phyloP scores from a whole-genome alignment of 2,113 vertebrate genomes.

The Phyllostomus hastatus region DNA sequence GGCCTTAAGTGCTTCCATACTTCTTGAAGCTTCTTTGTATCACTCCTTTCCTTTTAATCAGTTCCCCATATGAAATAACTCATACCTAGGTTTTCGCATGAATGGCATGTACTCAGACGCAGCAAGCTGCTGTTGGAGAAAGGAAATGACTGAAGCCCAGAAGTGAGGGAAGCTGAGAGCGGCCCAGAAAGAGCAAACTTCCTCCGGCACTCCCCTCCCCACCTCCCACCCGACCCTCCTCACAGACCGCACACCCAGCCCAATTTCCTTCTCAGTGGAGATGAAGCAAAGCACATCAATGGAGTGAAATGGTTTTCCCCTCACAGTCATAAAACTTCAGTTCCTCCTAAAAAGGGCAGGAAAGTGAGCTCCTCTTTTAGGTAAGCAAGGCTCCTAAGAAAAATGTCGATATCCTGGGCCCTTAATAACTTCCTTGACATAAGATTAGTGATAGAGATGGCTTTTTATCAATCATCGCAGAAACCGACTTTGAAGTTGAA shows the following conservation, averaged over 20 bases:
- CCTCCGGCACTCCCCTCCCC: not conserved
- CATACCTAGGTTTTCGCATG: not conserved
- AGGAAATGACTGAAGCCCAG: not conserved
- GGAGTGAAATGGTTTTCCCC: not conserved
- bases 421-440: not conserved
- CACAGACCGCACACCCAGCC: not conserved
- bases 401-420: not conserved
- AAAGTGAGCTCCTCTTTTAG: slow-evolving; percentile 4
- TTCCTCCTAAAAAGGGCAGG: not conserved
- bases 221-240: accelerated
- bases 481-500: slow-evolving; percentile 1
- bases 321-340: not conserved
- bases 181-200: not conserved
- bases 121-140: not conserved
- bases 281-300: not conserved
- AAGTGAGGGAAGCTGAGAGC: not conserved
- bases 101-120: not conserved
- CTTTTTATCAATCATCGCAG: not conserved
- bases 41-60: not conserved
- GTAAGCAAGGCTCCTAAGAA: not conserved
- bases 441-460: not conserved
- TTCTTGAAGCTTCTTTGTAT: not conserved
- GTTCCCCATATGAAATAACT: not conserved
- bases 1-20: not conserved
- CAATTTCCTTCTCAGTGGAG: not conserved